phyloP scores from a whole-genome alignment of 2,113 vertebrate genomes.

The Scytalopus superciliaris region DNA sequence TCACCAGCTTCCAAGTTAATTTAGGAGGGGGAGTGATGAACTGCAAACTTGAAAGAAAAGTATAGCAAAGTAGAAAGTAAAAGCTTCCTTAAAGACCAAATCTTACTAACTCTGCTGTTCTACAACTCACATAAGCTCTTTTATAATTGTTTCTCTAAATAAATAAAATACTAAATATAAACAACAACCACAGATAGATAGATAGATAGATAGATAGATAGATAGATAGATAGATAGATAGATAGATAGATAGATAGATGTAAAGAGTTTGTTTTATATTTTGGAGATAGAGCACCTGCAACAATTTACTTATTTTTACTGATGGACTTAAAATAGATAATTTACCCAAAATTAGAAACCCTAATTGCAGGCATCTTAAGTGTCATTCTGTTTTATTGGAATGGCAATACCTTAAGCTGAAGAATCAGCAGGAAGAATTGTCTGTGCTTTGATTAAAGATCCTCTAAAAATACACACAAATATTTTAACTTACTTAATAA shows the following conservation, averaged over 20 bases:
- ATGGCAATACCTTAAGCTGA: neutral
- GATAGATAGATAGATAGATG: no score
- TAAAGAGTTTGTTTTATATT: neutral
- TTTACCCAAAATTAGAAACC: neutral
- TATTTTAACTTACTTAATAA: neutral
- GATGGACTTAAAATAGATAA: neutral
- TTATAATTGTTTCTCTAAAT: neutral
- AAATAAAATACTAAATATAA: neutral
- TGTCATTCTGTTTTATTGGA: neutral
- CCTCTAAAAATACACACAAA: conserved; percentile 6
- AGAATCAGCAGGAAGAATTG: conserved; percentile 30
- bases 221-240: neutral
- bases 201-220: neutral
- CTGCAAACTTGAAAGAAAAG: neutral
- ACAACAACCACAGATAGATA: neutral
- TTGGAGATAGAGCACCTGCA: neutral
- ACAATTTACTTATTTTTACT: neutral
- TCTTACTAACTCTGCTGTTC: neutral
- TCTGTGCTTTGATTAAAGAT: conserved; percentile 37
- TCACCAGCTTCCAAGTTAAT: neutral
- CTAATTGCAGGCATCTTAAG: conserved; percentile 1
- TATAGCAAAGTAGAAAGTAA: neutral
- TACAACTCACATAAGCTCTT: neutral
- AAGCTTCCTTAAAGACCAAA: neutral
- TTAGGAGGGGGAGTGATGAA: neutral